phyloP scores from a whole-genome alignment of 2,888 invertebrate genomes.

The Omphaloscelis lunosa region DNA sequence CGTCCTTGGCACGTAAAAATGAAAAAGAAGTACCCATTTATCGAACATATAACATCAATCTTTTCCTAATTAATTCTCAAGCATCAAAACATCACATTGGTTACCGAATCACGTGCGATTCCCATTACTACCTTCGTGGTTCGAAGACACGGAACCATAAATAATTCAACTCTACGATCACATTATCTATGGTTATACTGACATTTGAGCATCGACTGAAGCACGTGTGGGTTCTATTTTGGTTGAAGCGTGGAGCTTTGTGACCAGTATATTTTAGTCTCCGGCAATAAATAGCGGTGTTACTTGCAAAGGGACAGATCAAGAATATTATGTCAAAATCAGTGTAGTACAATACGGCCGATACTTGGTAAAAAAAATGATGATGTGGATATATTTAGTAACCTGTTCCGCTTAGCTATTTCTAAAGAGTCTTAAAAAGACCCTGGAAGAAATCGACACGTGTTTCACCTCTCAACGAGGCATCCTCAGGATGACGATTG shows the following conservation, averaged over 20 bases:
- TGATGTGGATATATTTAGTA: too few relatives aligned
- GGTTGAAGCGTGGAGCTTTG: slow-evolving; percentile 14
- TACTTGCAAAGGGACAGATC: background rate
- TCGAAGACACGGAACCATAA: slow-evolving; percentile 28
- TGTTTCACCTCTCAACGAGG: too few relatives aligned
- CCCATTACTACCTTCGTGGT: slow-evolving; percentile 30
- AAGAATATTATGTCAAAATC: background rate
- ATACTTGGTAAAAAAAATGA: too few relatives aligned
- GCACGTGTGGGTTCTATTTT: slow-evolving; percentile 55
- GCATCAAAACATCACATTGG: slow-evolving; percentile 30
- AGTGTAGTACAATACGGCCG: too few relatives aligned
- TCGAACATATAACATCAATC: slow-evolving; percentile 4
- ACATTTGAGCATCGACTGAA: slow-evolving; percentile 38
- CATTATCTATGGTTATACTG: slow-evolving; percentile 24
- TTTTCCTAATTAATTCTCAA: slow-evolving; percentile 7
- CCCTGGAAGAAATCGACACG: too few relatives aligned
- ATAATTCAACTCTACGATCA: slow-evolving; percentile 43
- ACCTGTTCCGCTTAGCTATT: too few relatives aligned
- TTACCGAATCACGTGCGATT: slow-evolving; percentile 43
- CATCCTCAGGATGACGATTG: too few relatives aligned
- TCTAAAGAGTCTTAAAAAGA: too few relatives aligned
- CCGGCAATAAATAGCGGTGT: background rate
- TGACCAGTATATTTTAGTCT: background rate
- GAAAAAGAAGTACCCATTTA: slow-evolving; percentile 9
- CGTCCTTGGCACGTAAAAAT: slow-evolving; percentile 23